Evolutionary conservation across 2,797 vertebrate species (phyloP), one percentile per base, ranked within the genome.

Genomic region (Acanthornis magna): DNA sequence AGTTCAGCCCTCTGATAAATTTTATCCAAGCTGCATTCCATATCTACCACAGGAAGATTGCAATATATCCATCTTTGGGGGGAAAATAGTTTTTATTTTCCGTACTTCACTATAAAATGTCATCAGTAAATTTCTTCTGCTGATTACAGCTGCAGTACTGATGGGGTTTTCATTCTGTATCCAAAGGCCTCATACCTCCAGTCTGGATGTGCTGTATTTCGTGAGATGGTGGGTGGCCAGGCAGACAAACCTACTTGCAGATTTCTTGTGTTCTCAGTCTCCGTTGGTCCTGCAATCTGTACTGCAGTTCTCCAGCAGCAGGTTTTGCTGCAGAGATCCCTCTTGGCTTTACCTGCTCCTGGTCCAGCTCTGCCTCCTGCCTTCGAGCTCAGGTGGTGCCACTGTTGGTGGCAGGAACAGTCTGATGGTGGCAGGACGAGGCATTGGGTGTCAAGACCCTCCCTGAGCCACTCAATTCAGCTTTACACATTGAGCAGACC

Each of bases 391-490:
- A 36, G 25, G 7, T 0, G 1, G 25, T 48, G 40, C n/a, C 27
- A 2, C 2, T 13, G 58, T 3, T 0, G 0, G 36, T 43, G 50
- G 11, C 0, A 1, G 57, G 89, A 2, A 2, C 1, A 23, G 29
- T 8, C 34, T 42, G 53, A 1, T 4, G 2, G 43, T 2, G 1
- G 16, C 2, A 7, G 17, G 29, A 22, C 40, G 17, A 74, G 3
- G 23, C 21, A 12, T 21, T 0, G 0, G 14, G 6, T 30, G n/a
- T 63, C 1, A 2, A 22, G 13, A 51, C 15, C 38, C 17, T 50
- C 42, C 50, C 4, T 7, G 25, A 86, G 14, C 66, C 43, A 25
- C 70, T 47, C 11, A 11, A 19, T 43, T 65, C 29, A 27, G 51
- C 42, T 61, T 81, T 55, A 12, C n/a, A 22, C 5, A 6, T 1